Conservation (phyloP, 2,888 invertebrate species). For the Orchesella flavescens region DNA sequence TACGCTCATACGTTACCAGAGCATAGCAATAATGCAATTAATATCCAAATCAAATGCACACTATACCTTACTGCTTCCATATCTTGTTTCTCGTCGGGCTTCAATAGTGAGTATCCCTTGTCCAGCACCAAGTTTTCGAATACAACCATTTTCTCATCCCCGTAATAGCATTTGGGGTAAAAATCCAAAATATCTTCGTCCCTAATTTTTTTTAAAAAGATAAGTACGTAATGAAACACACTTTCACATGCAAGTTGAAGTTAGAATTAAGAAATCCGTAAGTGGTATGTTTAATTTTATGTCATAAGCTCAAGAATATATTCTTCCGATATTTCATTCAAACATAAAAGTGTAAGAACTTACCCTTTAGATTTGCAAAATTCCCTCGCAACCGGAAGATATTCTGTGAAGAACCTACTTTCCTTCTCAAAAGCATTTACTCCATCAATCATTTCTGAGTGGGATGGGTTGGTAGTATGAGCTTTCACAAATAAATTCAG, state of each 20-base stretch:
- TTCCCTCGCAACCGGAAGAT: constrained; percentile 45
- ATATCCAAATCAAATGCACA: too few relatives aligned
- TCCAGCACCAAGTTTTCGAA: constrained; percentile 57
- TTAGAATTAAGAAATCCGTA: too few relatives aligned
- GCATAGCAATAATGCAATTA: too few relatives aligned
- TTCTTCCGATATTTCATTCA: too few relatives aligned
- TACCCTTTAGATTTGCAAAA: constrained; percentile 59
- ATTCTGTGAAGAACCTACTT: constrained; percentile 46
- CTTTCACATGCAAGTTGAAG: too few relatives aligned
- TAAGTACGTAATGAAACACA: too few relatives aligned
- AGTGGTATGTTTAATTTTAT: too few relatives aligned
- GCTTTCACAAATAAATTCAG: constrained; percentile 63
- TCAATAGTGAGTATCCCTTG: constrained; percentile 43
- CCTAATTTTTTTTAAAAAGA: too few relatives aligned
- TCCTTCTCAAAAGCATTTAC: constrained; percentile 60
- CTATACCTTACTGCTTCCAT: constrained; percentile 54
- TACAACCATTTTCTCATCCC: constrained; percentile 53
- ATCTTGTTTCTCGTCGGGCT: constrained; percentile 43
- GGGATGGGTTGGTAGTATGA: background rate
- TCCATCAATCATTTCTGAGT: constrained; percentile 26
- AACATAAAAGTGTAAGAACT: background rate
- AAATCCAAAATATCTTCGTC: constrained; percentile 25
- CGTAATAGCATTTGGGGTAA: constrained; percentile 63
- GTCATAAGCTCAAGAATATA: too few relatives aligned
- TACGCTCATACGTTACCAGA: too few relatives aligned